These are phyloP conservation scores for Nyctibius bracteatus DNA, from an alignment of 2,113 vertebrate species.

Conservation along the genomic window DNA sequence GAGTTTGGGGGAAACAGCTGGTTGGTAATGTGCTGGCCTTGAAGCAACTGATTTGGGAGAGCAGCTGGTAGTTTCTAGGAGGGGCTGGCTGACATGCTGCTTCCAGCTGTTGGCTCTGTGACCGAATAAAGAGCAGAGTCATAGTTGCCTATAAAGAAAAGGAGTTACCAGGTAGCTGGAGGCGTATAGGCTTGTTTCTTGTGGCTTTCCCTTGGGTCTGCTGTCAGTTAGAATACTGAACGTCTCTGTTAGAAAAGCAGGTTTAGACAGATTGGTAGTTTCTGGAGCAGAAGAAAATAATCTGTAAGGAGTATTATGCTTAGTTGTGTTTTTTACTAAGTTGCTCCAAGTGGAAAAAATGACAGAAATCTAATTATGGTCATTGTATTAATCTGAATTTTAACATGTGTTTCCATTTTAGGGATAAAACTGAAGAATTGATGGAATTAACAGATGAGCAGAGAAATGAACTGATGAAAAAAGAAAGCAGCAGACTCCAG, in stretches of 20 bases:
- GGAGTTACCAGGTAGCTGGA: not conserved
- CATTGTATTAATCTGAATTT: not conserved
- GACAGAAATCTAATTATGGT: not conserved
- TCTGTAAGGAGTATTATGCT: not conserved
- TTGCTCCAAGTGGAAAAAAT: not conserved
- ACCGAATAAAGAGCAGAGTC: not conserved
- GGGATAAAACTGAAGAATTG: slow-evolving; percentile 90
- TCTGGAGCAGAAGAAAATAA: not conserved
- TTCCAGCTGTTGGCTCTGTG: not conserved
- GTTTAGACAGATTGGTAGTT: not conserved
- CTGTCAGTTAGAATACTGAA: not conserved
- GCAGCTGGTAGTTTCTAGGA: not conserved
- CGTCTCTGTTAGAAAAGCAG: not conserved
- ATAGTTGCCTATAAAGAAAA: fast-evolving
- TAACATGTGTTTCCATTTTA: slow-evolving; percentile 33
- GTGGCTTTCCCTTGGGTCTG: not conserved
- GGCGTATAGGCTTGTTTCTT: not conserved
- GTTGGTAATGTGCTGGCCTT: not conserved
- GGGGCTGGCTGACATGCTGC: not conserved
- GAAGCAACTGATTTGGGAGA: not conserved
- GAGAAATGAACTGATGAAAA: slow-evolving; percentile 96
- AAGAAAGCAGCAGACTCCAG: slow-evolving; percentile 96
- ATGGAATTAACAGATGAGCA: slow-evolving; percentile 95
- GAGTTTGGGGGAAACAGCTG: not conserved
- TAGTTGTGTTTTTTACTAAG: not conserved